These are phyloP conservation scores for Atta texana DNA, from an alignment of 1,140 invertebrate species.

Conservation along the genomic window DNA sequence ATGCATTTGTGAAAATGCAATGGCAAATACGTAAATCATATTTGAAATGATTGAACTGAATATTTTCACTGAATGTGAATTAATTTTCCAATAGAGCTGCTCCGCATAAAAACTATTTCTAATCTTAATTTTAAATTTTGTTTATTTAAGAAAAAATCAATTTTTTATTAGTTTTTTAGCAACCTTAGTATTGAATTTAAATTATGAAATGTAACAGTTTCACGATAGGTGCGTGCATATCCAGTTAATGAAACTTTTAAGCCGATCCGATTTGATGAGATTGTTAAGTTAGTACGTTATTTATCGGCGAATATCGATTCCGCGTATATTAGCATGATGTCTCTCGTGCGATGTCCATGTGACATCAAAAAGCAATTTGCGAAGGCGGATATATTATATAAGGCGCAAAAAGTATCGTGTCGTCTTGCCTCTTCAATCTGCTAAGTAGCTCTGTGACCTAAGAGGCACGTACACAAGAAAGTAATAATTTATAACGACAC, in stretches of 20 bases:
- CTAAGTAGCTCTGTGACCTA: constrained; percentile 42
- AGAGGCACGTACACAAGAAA: constrained; percentile 24
- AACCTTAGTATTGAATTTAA: not conserved
- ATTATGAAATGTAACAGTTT: not conserved
- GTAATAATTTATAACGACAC: constrained; percentile 47
- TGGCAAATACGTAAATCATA: not conserved
- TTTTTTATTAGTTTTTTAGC: not conserved
- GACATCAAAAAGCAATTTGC: constrained; percentile 60
- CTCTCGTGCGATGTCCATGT: constrained; percentile 26
- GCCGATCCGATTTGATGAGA: constrained; percentile 13
- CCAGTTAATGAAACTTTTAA: constrained; percentile 43
- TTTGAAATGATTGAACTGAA: not conserved
- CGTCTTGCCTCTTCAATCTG: constrained; percentile 50
- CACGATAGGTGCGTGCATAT: not conserved
- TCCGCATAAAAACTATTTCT: not conserved
- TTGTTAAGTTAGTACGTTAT: constrained; percentile 18
- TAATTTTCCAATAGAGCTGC: not conserved
- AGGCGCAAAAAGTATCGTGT: constrained; percentile 32
- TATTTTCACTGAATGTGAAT: not conserved
- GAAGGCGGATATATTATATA: constrained; percentile 50
- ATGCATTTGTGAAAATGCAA: constrained; percentile 25
- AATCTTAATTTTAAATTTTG: not conserved
- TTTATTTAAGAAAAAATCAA: not conserved
- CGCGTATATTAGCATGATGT: constrained; percentile 46
- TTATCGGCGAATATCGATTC: constrained; percentile 48